These are phyloP conservation scores for Spialia ferax DNA, from an alignment of 2,888 invertebrate genomes.

Conservation along the genomic window DNA sequence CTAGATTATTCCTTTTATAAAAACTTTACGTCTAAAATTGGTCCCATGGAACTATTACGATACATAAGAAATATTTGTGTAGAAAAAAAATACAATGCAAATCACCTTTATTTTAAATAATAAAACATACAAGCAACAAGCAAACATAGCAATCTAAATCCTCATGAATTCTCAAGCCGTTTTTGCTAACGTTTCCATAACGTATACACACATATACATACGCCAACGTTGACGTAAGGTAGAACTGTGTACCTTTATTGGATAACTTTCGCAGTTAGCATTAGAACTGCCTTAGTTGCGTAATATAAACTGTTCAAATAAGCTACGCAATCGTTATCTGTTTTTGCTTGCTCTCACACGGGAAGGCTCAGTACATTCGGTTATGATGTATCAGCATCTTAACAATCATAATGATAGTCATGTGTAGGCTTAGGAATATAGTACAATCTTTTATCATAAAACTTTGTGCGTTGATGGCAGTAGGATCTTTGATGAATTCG, in stretches of 20 bases:
- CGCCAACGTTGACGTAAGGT: slow-evolving; percentile 23
- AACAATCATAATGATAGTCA: slow-evolving; percentile 26
- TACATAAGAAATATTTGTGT: too few relatives aligned
- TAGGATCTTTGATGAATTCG: not conserved
- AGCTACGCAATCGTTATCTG: slow-evolving; percentile 44
- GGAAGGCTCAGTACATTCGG: slow-evolving; percentile 14
- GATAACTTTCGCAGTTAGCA: slow-evolving; percentile 47
- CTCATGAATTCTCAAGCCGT: slow-evolving; percentile 1
- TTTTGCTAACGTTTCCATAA: slow-evolving; percentile 25
- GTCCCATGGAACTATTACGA: too few relatives aligned
- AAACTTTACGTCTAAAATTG: too few relatives aligned
- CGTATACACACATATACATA: slow-evolving; percentile 14
- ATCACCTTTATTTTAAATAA: too few relatives aligned
- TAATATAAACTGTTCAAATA: slow-evolving; percentile 49
- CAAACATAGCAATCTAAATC: slow-evolving; percentile 9
- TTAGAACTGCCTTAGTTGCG: slow-evolving; percentile 47
- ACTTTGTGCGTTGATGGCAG: slow-evolving; percentile 16
- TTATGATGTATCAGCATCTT: slow-evolving; percentile 30
- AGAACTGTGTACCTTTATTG: slow-evolving; percentile 45
- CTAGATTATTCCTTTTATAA: too few relatives aligned
- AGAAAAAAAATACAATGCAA: too few relatives aligned
- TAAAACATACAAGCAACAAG: too few relatives aligned
- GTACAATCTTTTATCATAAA: slow-evolving; percentile 12
- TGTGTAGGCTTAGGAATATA: slow-evolving; percentile 6
- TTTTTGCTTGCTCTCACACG: slow-evolving; percentile 46